Conservation (phyloP, 1,140 invertebrate species). For the Drosophila tristis region DNA sequence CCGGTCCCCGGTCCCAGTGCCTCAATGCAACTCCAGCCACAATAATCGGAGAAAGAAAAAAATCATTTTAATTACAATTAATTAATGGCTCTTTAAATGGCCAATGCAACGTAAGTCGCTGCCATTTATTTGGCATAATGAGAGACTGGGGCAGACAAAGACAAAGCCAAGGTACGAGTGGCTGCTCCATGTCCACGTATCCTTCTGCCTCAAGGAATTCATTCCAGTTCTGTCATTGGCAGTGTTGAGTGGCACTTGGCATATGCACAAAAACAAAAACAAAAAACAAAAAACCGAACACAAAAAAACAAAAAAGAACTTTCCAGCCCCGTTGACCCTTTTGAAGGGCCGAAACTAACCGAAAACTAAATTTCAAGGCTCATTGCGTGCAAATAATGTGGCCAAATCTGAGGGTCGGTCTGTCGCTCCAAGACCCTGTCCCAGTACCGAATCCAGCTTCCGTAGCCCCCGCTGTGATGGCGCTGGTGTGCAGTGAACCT, state of each 20-base stretch:
- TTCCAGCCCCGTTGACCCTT: constrained; percentile 31
- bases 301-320: too few species aligned
- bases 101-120: constrained; percentile 35
- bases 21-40: too few species aligned
- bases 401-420: constrained; percentile 64
- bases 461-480: constrained; percentile 30
- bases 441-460: neutral
- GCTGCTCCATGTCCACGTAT: neutral
- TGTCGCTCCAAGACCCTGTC: constrained; percentile 28
- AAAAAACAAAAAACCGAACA: too few species aligned
- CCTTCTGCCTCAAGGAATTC: neutral
- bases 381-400: constrained; percentile 81
- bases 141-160: neutral
- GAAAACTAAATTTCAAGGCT: constrained; percentile 83
- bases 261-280: constrained; percentile 47
- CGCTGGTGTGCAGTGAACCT: constrained; percentile 72
- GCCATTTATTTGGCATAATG: constrained; percentile 47
- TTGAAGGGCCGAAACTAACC: constrained; percentile 66
- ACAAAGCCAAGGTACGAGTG: too few species aligned
- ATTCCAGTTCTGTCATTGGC: constrained; percentile 48
- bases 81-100: constrained; percentile 76
- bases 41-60: constrained; percentile 40
- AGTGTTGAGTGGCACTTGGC: constrained; percentile 28
- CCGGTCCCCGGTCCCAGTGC: too few species aligned
- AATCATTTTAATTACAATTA: constrained; percentile 81